These are phyloP conservation scores for Drosophila albomicans DNA, from an alignment of 1,140 invertebrate genomes.

Conservation along the genomic window DNA sequence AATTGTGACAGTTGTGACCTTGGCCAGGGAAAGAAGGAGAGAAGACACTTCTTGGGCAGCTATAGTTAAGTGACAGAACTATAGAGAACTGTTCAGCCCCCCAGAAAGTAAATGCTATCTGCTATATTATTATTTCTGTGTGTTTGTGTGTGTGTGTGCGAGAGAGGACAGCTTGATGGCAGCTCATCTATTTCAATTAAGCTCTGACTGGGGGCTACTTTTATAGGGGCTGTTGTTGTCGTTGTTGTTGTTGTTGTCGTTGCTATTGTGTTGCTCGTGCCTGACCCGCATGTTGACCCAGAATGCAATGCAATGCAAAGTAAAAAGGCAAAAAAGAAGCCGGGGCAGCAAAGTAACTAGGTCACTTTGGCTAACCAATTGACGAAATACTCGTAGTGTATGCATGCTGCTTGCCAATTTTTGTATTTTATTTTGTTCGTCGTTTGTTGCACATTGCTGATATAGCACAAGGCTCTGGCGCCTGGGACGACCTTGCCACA, in stretches of 20 bases:
- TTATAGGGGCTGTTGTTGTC: constrained; percentile 45
- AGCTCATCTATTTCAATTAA: constrained; percentile 78
- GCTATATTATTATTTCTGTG: constrained; percentile 12
- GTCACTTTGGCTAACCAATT: constrained; percentile 38
- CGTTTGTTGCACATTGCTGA: constrained; percentile 22
- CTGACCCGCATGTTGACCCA: constrained; percentile 75
- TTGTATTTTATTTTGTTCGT: constrained; percentile 7
- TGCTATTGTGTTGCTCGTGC: constrained; percentile 12
- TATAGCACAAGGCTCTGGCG: constrained; percentile 60
- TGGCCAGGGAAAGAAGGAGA: background rate
- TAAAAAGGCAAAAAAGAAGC: constrained; percentile 31
- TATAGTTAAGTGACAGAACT: constrained; percentile 28
- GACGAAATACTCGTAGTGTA: constrained; percentile 20
- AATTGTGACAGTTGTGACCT: constrained; percentile 43
- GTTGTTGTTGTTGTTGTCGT: constrained; percentile 10
- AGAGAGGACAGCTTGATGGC: constrained; percentile 29
- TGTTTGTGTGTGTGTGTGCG: constrained; percentile 34
- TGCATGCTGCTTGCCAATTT: constrained; percentile 20
- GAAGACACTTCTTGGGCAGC: constrained; percentile 32
- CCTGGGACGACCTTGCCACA: constrained; percentile 67
- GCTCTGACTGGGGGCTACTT: constrained; percentile 52
- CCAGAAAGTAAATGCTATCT: constrained; percentile 28
- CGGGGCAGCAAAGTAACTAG: constrained; percentile 34
- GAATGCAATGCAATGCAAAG: constrained; percentile 49
- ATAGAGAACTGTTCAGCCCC: constrained; percentile 59